A percentile compares a stretch with the other conserved stretches of the same genome.
phyloP scores from a whole-genome alignment of 1,140 invertebrate species.

The Calliopsis andreniformis region DNA sequence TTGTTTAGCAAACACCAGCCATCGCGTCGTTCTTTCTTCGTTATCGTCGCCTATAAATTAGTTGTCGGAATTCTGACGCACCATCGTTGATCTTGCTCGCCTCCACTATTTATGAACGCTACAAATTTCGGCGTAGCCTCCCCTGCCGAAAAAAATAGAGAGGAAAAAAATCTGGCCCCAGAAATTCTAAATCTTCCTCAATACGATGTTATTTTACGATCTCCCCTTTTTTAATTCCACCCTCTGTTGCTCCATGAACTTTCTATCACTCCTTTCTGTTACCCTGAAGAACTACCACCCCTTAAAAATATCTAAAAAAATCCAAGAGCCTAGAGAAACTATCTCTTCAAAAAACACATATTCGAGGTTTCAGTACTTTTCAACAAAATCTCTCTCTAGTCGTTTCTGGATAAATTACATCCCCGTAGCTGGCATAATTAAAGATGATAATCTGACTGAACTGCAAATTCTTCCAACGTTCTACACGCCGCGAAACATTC shows the following conservation, averaged over 20 bases:
- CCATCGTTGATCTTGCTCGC: neutral
- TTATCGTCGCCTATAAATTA: neutral
- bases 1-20: no score
- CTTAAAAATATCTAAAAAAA: conserved; percentile 13
- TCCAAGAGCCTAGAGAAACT: conserved; percentile 19
- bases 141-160: neutral
- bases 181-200: conserved; percentile 33
- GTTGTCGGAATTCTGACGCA: neutral
- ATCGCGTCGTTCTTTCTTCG: no score
- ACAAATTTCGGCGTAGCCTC: neutral
- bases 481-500: conserved; percentile 10
- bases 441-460: conserved; percentile 57
- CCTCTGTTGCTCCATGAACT: neutral
- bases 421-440: conserved; percentile 50
- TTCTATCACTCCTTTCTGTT: neutral
- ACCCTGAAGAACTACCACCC: neutral
- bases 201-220: neutral
- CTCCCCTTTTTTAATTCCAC: conserved; percentile 29
- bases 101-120: neutral
- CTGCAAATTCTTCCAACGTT: conserved; percentile 39
- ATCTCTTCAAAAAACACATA: conserved; percentile 55
- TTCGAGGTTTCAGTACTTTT: neutral
- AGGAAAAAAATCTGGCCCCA: neutral
- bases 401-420: conserved; percentile 38
- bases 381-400: neutral